Evolutionary conservation across 1,140 invertebrate species (phyloP), one percentile per base, ranked within the genome.

Genomic region (Nixonia krombeini): DNA sequence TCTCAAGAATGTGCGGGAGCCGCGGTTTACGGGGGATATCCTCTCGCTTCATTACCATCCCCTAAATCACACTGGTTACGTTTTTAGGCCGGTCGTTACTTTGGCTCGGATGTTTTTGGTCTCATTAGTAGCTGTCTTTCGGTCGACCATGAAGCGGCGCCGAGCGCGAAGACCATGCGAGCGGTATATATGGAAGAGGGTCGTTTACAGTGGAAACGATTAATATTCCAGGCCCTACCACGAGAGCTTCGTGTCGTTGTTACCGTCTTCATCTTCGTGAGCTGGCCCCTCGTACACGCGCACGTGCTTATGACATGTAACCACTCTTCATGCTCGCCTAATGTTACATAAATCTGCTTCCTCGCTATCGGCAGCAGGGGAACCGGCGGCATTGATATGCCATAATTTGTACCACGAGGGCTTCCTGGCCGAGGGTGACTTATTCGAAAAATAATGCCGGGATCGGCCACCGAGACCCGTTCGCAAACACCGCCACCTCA

Each of bases 51-150:
- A 81, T 82, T 82, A 81, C 74, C 79, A 80, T 81, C 78, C 73
- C 47, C 73, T 82, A 82, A 79, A 81, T 81, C 78, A 80, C 72
- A 70, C 52, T 44, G 57, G 74, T 77, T 78, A 82, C 74, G 80
- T 82, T 80, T 80, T 82, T 81, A 77, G 79, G 73, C 74, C 66
- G 74, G 66, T 79, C 75, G 75, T 80, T 81, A 81, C 70, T 74
- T 57, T 31, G 42, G 55, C 70, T 69, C 72, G 46, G 70, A 79
- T 81, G 79, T 82, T 82, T 82, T 81, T 82, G 77, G 78, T 72
- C 77, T 81, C 79, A 82, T 82, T 82, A 82, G 79, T 82, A 82
- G 75, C 76, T 76, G 70, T 76, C 74, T 73, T 73, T 55, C 50
- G 55, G 67, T 73, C 67, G 73, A 59, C 71, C 41, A 57, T 72